These are phyloP conservation scores for Picathartes gymnocephalus DNA, from an alignment of 2,113 vertebrate species.

Conservation along the genomic window DNA sequence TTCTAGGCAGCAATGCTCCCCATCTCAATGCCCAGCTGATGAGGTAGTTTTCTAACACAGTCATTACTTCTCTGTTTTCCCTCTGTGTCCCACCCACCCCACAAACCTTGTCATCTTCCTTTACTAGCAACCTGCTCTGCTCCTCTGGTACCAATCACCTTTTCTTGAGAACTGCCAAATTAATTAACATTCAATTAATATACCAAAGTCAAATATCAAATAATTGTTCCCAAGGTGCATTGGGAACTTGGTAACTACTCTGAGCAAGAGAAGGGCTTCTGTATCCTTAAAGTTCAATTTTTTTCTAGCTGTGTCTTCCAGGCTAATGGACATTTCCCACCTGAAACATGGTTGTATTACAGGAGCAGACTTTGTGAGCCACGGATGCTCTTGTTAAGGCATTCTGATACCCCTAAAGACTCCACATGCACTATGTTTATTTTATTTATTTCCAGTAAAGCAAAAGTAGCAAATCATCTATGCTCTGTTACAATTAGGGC, in stretches of 20 bases:
- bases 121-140: neutral
- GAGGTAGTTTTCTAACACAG: neutral
- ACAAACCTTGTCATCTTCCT: neutral
- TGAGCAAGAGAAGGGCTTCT: neutral
- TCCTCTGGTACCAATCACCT: constrained; percentile 19
- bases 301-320: neutral
- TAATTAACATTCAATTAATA: constrained; percentile 47
- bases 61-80: neutral
- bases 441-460: neutral
- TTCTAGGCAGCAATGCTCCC: neutral
- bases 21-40: neutral
- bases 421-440: neutral
- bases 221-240: constrained; percentile 2
- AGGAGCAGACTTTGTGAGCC: neutral
- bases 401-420: neutral
- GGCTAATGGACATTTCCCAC: neutral
- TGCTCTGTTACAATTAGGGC: neutral
- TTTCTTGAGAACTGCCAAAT: constrained; percentile 4
- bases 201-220: neutral
- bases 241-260: neutral
- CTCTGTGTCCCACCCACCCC: neutral
- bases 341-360: neutral
- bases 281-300: neutral
- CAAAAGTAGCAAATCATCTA: neutral
- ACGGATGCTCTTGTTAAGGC: neutral